Conservation (phyloP, 2,113 vertebrate genomes). For the Clarias batrachus region DNA sequence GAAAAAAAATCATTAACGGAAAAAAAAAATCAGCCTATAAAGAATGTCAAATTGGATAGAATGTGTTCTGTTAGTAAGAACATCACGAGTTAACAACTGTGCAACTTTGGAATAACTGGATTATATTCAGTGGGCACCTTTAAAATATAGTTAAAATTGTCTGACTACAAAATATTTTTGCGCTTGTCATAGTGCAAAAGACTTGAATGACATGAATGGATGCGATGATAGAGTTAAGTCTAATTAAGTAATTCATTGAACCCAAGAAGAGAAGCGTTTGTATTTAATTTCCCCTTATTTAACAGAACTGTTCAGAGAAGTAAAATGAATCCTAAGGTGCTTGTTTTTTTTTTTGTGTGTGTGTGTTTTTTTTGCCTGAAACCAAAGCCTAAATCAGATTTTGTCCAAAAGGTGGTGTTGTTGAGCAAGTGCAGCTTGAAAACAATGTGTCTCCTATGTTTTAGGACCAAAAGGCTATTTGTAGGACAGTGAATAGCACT, state of each 20-base stretch:
- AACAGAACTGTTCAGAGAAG: background rate
- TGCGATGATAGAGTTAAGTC: background rate
- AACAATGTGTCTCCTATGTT: background rate
- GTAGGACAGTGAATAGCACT: background rate
- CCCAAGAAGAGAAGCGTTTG: background rate
- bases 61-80: background rate
- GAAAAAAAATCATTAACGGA: background rate
- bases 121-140: too few relatives aligned
- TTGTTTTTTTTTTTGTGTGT: background rate
- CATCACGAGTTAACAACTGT: background rate
- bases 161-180: background rate
- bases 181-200: background rate
- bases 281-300: background rate
- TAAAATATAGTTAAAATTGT: background rate
- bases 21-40: background rate
- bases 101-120: background rate
- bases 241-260: conserved; percentile 5
- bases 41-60: background rate
- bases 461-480: background rate
- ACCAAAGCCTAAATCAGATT: background rate
- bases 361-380: background rate
- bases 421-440: background rate
- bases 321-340: background rate
- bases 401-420: conserved; percentile 29
- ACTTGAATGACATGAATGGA: background rate